A percentile compares a stretch with the other conserved stretches of the same genome.
phyloP scores from a whole-genome alignment of 1,140 invertebrate species.

The Druon quercuslanigerum region DNA sequence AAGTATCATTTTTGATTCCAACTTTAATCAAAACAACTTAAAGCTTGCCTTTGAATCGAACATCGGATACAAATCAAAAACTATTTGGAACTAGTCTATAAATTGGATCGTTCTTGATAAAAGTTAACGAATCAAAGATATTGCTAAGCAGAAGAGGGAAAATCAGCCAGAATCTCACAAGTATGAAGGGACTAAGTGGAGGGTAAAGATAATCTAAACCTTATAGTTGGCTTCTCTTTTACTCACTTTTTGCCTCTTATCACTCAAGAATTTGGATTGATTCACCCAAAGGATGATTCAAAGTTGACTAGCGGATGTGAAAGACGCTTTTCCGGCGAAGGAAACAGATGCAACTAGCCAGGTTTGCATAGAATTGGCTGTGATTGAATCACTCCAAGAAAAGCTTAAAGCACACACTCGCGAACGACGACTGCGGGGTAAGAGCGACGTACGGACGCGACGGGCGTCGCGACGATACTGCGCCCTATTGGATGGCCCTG shows the following conservation, averaged over 20 bases:
- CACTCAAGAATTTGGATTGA: background rate
- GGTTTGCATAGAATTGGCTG: background rate
- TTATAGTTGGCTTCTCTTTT: background rate
- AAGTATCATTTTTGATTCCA: no score
- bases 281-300: background rate
- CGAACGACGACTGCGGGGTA: constrained; percentile 35
- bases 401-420: constrained; percentile 39
- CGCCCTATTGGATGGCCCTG: constrained; percentile 74
- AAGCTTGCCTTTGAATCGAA: no score
- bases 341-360: background rate
- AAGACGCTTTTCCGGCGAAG: background rate
- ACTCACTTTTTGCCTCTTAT: constrained; percentile 27
- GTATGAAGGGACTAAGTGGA: background rate
- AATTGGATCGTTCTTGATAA: no score
- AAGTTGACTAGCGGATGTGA: background rate
- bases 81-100: no score
- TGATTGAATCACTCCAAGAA: constrained; percentile 14
- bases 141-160: background rate
- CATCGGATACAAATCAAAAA: no score
- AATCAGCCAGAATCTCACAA: constrained; percentile 26
- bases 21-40: no score
- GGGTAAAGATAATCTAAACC: background rate
- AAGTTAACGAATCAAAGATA: background rate
- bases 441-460: constrained; percentile 50
- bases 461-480: constrained; percentile 71